A percentile compares a stretch with the other conserved stretches of the same genome.
Conservation (phyloP, 2,797 vertebrate genomes). For the Gymnothorax javanicus region DNA sequence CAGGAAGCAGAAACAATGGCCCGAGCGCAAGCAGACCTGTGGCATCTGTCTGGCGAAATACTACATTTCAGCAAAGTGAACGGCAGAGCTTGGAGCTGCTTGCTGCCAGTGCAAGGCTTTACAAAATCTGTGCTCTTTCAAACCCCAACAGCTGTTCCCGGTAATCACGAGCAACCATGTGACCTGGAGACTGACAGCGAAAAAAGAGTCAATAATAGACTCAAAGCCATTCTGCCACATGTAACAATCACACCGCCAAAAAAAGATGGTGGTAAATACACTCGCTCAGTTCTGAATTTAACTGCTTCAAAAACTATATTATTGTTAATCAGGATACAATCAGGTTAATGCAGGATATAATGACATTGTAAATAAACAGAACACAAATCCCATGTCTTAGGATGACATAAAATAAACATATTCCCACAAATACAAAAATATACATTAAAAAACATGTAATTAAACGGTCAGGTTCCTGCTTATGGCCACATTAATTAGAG, state of each 20-base stretch:
- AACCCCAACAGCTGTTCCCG: slow-evolving; percentile 17
- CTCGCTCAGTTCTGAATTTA: neutral
- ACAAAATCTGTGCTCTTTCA: slow-evolving; percentile 14
- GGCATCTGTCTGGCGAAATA: neutral
- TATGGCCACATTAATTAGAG: neutral
- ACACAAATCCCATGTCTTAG: neutral
- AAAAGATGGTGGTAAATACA: neutral
- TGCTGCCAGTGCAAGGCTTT: slow-evolving; percentile 10
- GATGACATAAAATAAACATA: neutral
- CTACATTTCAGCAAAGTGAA: slow-evolving; percentile 12
- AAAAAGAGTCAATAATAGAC: slow-evolving; percentile 13
- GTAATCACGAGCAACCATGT: neutral
- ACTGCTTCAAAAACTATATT: neutral
- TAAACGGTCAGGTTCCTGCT: neutral
- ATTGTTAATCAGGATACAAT: neutral
- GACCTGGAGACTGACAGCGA: neutral
- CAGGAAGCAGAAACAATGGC: neutral
- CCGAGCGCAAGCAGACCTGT: neutral
- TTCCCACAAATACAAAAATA: neutral
- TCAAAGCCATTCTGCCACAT: slow-evolving; percentile 1
- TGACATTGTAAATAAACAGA: neutral
- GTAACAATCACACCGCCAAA: neutral
- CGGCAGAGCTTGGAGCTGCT: neutral
- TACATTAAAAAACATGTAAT: neutral
- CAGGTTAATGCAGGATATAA: neutral